phyloP scores from a whole-genome alignment of 2,113 vertebrate genomes.

The Catharus fuscescens region DNA sequence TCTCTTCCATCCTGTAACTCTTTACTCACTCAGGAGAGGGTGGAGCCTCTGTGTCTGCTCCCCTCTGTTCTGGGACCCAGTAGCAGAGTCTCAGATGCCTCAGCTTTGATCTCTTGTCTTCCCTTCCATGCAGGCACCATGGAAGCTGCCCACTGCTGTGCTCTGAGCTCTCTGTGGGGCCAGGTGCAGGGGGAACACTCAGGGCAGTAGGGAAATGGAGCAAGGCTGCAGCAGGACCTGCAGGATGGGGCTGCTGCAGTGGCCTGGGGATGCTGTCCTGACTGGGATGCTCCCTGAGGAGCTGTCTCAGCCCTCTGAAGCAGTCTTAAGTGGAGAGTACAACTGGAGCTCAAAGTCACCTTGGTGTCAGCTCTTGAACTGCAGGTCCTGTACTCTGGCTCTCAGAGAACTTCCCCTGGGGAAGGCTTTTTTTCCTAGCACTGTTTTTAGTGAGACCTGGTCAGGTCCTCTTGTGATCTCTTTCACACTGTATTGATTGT shows the following conservation, averaged over 20 bases:
- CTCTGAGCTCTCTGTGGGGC: accelerated
- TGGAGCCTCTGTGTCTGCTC: background rate
- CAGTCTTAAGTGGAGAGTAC: background rate
- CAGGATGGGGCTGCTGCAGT: background rate
- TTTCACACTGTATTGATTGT: conserved; percentile 33
- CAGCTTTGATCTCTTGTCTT: background rate
- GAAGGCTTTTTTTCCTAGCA: background rate
- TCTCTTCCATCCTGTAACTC: background rate
- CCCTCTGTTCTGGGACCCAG: background rate
- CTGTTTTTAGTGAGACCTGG: background rate
- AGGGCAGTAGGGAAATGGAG: background rate
- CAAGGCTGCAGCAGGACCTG: background rate
- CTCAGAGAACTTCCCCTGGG: background rate
- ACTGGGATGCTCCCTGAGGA: background rate
- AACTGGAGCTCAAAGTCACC: background rate
- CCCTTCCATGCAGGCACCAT: background rate
- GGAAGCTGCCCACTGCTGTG: background rate
- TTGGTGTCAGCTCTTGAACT: background rate
- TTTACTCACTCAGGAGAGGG: background rate
- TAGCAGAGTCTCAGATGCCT: background rate
- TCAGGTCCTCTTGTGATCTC: background rate
- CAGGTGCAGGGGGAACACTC: background rate
- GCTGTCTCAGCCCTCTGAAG: background rate
- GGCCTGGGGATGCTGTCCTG: background rate
- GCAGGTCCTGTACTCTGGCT: background rate